Evolutionary conservation across 35 echinoderm and acorn worm species (phyloP).

Genomic region (Stichopus chloronotus): DNA sequence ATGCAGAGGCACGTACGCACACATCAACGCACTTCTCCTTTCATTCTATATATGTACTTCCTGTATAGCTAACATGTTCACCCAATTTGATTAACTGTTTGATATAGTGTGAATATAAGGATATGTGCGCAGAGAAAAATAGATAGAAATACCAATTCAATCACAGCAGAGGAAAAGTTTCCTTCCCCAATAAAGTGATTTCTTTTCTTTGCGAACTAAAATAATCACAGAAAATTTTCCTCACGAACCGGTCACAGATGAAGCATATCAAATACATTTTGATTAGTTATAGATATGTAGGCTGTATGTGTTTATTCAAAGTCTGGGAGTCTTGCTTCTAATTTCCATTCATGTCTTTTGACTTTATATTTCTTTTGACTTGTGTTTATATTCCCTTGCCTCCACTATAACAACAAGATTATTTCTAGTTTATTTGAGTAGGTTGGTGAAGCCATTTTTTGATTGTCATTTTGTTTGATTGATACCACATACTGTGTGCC

Average conservation of each 20-base stretch:
- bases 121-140: background rate
- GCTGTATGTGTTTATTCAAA: background rate
- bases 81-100: slow-evolving; percentile 1
- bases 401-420: too few relatives aligned
- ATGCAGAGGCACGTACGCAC: too few relatives aligned
- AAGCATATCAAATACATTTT: background rate
- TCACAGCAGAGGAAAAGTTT: background rate
- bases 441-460: too few relatives aligned
- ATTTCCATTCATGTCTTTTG: too few relatives aligned
- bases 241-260: background rate
- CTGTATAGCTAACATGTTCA: background rate
- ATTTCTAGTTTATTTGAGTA: too few relatives aligned
- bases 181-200: background rate
- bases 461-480: too few relatives aligned
- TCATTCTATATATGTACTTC: too few relatives aligned
- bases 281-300: background rate
- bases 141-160: background rate
- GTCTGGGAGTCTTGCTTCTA: background rate
- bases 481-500: too few relatives aligned
- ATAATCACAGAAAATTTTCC: background rate
- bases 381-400: too few relatives aligned
- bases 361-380: too few relatives aligned
- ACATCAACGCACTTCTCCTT: too few relatives aligned
- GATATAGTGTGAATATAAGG: background rate
- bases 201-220: background rate